A percentile compares a stretch with the other conserved stretches of the same genome.
Conservation (phyloP, 2,797 vertebrate genomes). For the Sarcoramphus papa region DNA sequence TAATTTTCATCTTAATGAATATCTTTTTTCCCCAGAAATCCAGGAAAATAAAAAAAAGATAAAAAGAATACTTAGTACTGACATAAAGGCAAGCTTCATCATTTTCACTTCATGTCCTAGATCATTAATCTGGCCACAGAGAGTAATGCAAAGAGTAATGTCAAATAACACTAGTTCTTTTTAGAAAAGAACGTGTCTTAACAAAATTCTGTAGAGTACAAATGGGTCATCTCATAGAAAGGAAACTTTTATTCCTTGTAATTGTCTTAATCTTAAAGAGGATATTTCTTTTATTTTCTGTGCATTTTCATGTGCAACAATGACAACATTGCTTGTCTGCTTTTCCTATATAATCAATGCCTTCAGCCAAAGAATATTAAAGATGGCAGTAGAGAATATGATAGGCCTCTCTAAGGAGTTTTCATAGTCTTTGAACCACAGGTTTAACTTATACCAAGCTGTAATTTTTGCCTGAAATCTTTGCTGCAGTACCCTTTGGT, state of each 20-base stretch:
- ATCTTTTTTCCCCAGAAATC: neutral
- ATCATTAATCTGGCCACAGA: neutral
- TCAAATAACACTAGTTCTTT: neutral
- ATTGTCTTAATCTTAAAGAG: neutral
- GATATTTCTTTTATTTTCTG: constrained; percentile 3
- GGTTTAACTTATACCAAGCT: neutral
- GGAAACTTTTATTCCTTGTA: neutral
- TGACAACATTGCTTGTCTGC: neutral
- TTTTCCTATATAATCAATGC: neutral
- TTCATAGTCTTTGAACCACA: neutral
- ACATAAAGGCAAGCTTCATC: neutral
- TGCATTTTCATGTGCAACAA: neutral
- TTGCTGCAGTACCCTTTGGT: constrained; percentile 34
- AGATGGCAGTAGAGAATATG: neutral
- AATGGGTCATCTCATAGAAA: neutral
- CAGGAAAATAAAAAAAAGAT: neutral
- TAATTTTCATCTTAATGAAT: neutral
- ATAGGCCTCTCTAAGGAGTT: neutral
- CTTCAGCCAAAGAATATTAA: constrained; percentile 8
- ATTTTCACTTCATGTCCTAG: neutral
- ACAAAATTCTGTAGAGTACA: neutral
- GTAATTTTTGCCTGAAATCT: neutral
- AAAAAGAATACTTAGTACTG: neutral
- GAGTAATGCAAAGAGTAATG: neutral
- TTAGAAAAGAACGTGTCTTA: neutral